Evolutionary conservation across 2,113 vertebrate species (phyloP), one percentile per base, ranked within the genome.

Genomic region (Jacana jacana): DNA sequence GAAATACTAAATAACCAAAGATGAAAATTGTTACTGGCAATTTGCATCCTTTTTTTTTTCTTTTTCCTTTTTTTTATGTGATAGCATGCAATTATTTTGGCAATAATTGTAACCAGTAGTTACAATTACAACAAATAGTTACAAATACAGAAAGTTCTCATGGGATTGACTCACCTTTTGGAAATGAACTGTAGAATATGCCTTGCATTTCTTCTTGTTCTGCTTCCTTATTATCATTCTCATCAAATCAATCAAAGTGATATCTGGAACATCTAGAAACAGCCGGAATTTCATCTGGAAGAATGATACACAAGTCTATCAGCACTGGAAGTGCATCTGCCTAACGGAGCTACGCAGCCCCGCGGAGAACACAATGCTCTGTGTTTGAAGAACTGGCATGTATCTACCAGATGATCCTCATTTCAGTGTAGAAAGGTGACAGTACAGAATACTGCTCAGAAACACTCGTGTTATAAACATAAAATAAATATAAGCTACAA

Each of bases 201-300:
- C 17, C 93, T 77, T 75, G 33, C n/a, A 80, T 89, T 75, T 87
- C 61, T 57, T 52, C 55, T 51, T 52, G 44, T 81, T 89, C 40
- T 42, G 7, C 44, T 93, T 93, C 55, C 31, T 35, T 83, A 88
- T 87, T 92, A 44, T 75, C 52, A 76, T 84, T 86, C 95, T 80
- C 71, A 71, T 68, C 89, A 89, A 94, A 42, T 52, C 44, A 84
- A 85, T 61, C 85, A 40, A 35, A 54, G 31, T 44, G 55, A 52
- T 87, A 61, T 49, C 58, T 44, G 9, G 25, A 42, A 76, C 54
- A 71, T 63, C 73, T 85, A 89, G 66, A 87, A 93, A 79, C 23
- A 86, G 65, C 18, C 40, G 57, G 70, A 89, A 82, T 82, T 95
- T 87, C 93, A 94, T 91, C 88, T 95, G 88, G 44, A 91, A 6